phyloP scores from a whole-genome alignment of 2,888 invertebrate species.

The Ormyrus rosae region DNA sequence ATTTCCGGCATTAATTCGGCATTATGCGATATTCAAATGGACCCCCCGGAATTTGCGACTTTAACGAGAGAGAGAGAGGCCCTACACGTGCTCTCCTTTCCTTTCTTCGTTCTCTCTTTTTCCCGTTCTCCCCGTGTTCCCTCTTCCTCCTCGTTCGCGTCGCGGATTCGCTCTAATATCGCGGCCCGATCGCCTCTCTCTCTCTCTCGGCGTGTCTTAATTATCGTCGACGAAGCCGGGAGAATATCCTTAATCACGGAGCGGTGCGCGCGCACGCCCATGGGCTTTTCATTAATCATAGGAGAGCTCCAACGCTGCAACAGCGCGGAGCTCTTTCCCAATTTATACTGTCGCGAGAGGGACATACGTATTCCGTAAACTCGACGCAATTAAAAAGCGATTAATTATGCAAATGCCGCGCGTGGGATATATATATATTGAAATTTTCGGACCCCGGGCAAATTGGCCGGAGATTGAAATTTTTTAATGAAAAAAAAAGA shows the following conservation, averaged over 20 bases:
- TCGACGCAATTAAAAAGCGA: too few relatives aligned
- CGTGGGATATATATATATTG: too few relatives aligned
- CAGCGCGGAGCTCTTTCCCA: background rate
- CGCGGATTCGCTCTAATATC: slow-evolving; percentile 45
- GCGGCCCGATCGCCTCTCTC: slow-evolving; percentile 31
- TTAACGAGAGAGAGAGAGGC: slow-evolving; percentile 65
- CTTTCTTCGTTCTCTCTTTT: slow-evolving; percentile 4
- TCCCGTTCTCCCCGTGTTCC: too few relatives aligned
- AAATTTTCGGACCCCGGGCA: too few relatives aligned
- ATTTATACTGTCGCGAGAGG: background rate
- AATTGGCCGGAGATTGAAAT: background rate
- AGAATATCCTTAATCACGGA: slow-evolving; percentile 41
- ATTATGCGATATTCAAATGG: slow-evolving; percentile 75
- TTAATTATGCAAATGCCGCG: too few relatives aligned
- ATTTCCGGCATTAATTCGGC: slow-evolving; percentile 75
- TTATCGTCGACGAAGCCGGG: slow-evolving; percentile 32
- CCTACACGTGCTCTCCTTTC: slow-evolving; percentile 43
- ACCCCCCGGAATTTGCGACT: slow-evolving; percentile 70
- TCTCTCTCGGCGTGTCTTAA: slow-evolving; percentile 35
- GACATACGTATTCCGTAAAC: too few relatives aligned
- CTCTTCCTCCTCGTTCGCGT: slow-evolving; percentile 15
- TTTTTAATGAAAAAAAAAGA: background rate
- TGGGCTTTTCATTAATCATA: slow-evolving; percentile 48
- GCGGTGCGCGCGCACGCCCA: slow-evolving; percentile 6
- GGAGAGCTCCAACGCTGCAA: background rate